phyloP scores from a whole-genome alignment of 2,113 vertebrate species.

The Tricholaema leucomelas region DNA sequence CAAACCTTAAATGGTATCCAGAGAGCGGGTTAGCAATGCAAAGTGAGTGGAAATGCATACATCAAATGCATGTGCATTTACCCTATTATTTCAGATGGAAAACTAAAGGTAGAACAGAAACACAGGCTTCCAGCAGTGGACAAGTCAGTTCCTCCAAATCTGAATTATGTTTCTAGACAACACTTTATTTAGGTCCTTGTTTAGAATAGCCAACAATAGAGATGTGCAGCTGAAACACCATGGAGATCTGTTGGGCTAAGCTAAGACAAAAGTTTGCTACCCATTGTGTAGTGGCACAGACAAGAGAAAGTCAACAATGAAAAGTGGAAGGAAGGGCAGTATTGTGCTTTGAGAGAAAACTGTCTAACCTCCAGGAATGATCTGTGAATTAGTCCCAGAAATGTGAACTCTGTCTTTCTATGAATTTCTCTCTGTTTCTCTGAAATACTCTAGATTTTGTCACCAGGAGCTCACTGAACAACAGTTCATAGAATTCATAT shows the following conservation, averaged over 20 bases:
- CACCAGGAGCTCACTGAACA: background rate
- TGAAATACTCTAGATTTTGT: background rate
- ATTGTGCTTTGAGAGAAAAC: background rate
- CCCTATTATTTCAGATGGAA: conserved; percentile 21
- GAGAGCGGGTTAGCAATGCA: conserved; percentile 86
- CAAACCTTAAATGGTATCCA: conserved; percentile 84
- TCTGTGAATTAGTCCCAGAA: background rate
- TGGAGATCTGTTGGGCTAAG: background rate
- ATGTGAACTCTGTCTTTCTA: background rate
- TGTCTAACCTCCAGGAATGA: background rate
- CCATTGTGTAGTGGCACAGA: background rate
- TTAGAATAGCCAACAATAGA: background rate
- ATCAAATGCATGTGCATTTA: conserved; percentile 63
- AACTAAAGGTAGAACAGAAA: background rate
- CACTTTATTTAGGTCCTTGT: background rate
- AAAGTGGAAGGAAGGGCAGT: background rate
- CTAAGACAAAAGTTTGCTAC: background rate
- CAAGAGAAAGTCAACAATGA: background rate
- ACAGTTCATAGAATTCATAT: background rate
- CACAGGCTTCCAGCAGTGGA: background rate
- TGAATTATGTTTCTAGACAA: background rate
- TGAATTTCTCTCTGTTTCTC: background rate
- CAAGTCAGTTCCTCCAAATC: background rate
- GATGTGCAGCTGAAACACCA: background rate
- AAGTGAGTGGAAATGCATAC: conserved; percentile 74